phyloP scores from a whole-genome alignment of 2,797 vertebrate genomes.

The Setipinna tenuifilis region DNA sequence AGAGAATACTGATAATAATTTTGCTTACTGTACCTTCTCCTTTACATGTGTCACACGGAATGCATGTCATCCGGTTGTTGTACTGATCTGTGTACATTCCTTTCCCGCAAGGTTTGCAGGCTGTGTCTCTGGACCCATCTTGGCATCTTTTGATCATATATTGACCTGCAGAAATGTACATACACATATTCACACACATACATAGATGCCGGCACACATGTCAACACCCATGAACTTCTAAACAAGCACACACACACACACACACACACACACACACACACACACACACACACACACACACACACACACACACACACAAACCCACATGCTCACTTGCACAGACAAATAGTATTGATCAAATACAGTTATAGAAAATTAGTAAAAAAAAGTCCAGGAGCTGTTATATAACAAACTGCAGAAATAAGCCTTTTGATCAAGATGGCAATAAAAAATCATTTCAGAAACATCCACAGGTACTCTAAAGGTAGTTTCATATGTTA shows the following conservation, averaged over 20 bases:
- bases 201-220: no score
- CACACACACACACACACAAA: background rate
- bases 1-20: background rate
- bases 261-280: background rate
- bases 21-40: slow-evolving; percentile 49
- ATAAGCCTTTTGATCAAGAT: background rate
- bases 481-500: background rate
- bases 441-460: background rate
- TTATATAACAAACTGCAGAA: background rate
- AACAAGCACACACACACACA: background rate
- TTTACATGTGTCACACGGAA: slow-evolving; percentile 36
- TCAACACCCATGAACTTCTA: no score
- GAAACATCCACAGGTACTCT: background rate
- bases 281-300: background rate
- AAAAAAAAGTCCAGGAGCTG: no score
- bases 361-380: background rate
- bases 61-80: background rate
- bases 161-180: slow-evolving; percentile 55
- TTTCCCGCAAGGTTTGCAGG: background rate
- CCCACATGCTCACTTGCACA: background rate
- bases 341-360: background rate
- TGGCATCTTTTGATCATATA: background rate
- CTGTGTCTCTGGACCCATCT: rapidly evolving
- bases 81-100: slow-evolving; percentile 34
- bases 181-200: background rate